Evolutionary conservation across 2,797 vertebrate genomes (phyloP).

Genomic region (Atherinosoma microstoma): DNA sequence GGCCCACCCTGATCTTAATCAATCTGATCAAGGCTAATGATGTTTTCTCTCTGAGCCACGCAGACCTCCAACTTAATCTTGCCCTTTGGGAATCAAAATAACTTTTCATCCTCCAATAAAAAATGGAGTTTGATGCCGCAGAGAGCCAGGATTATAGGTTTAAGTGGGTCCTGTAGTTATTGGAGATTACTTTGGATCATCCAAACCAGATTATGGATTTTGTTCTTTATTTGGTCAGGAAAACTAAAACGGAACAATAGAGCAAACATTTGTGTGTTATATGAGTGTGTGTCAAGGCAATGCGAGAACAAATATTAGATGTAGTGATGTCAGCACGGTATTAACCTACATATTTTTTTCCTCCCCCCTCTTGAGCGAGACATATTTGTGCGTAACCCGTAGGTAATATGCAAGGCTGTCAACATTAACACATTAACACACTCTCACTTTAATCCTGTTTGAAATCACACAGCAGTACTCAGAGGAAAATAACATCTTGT

Average conservation of each 20-base stretch:
- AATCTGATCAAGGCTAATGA: constrained; percentile 76
- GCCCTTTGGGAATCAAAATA: constrained; percentile 40
- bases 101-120: constrained; percentile 22
- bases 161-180: constrained; percentile 69
- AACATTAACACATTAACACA: not conserved
- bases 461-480: not conserved
- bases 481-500: not conserved
- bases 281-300: constrained; percentile 5
- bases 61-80: constrained; percentile 66
- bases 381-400: constrained; percentile 30
- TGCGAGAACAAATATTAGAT: constrained; percentile 46
- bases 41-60: constrained; percentile 63
- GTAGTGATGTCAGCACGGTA: constrained; percentile 51
- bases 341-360: constrained; percentile 64
- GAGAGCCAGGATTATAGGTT: constrained; percentile 78
- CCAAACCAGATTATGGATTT: constrained; percentile 81
- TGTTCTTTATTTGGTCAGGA: constrained; percentile 54
- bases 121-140: constrained; percentile 58
- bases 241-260: constrained; percentile 52
- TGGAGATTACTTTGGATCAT: constrained; percentile 78
- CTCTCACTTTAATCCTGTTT: not conserved
- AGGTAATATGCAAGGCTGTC: constrained; percentile 5
- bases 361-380: constrained; percentile 46
- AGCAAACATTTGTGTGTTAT: constrained; percentile 19
- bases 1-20: constrained; percentile 60